Evolutionary conservation across 2,113 vertebrate genomes (phyloP), one percentile per base, ranked within the genome.

Genomic region (Nibea albiflora): DNA sequence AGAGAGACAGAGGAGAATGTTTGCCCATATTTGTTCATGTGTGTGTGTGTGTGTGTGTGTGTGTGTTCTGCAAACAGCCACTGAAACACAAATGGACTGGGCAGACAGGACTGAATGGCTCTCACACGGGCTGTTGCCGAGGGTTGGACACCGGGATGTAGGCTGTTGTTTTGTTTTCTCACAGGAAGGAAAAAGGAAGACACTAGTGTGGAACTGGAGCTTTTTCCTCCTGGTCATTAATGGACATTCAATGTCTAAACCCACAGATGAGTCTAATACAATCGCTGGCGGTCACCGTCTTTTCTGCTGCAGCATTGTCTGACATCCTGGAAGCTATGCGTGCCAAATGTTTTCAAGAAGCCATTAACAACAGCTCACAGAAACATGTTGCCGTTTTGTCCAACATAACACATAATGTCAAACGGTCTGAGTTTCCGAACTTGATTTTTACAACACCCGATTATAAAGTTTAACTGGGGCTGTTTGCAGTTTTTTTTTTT

Each of bases 11-110:
- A 65, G 20, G 54, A 60, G 62, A 58, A 28, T 31, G 75, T 81
- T 65, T 82, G 56, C 65, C 60, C 67, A 56, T 76, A 76, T 76
- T 61, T 73, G 66, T 78, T 65, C 73, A 53, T 80, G 46, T 80
- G 65, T 70, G 6, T 62, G 47, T 28, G 69, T 57, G 35, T 68
- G 35, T 63, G 49, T 28, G 69, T 46, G 20, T 70, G 60, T 56
- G 57, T 70, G n/a, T 53, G 69, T 80, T 80, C 66, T 76, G 75
- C 84, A 81, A 83, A 89, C 78, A 78, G 60, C 47, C 61, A 24
- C 47, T 20, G 26, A 22, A 66, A 68, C 63, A 52, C 70, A 74
- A 84, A 61, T 39, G 63, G 16, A 60, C 44, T 11, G 9, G 5
- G 65, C 35, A 65, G 61, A 67, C 19, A n/a, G 62, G 54, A 57